These are phyloP conservation scores for Heliocidaris erythrogramma DNA, from an alignment of 35 echinoderm and acorn worm genomes.

Conservation along the genomic window DNA sequence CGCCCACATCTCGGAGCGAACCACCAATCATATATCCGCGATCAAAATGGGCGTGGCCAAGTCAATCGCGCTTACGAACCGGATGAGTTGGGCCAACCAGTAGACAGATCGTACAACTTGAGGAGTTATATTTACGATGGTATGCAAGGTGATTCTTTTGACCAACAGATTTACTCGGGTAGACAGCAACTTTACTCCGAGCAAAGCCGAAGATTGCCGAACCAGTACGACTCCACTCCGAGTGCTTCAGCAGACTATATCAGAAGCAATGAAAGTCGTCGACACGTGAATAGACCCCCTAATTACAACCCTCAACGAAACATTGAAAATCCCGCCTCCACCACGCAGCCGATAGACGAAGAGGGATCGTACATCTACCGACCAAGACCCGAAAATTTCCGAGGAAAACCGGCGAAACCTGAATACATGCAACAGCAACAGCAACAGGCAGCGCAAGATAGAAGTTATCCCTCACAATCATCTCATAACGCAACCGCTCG, in stretches of 20 bases:
- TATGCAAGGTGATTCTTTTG: neutral
- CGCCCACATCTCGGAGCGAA: neutral
- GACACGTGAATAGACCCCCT: neutral
- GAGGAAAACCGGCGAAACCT: constrained; percentile 28
- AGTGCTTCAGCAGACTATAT: neutral
- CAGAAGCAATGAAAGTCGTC: neutral
- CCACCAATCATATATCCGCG: constrained; percentile 3
- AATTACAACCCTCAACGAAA: neutral
- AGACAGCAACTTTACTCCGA: neutral
- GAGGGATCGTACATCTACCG: constrained; percentile 34
- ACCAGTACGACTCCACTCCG: neutral
- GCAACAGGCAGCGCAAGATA: neutral
- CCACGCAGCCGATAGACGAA: neutral
- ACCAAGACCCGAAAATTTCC: constrained; percentile 37
- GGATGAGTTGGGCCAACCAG: neutral
- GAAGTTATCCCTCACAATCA: neutral
- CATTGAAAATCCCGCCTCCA: neutral
- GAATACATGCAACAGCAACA: constrained; percentile 16
- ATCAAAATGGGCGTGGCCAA: neutral
- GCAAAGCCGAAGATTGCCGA: neutral
- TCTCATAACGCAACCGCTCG: neutral
- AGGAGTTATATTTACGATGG: constrained; percentile 22
- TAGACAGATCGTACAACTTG: constrained; percentile 5
- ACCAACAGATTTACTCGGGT: neutral
- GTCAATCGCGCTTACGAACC: neutral